A percentile compares a stretch with the other conserved stretches of the same genome.
phyloP scores from a whole-genome alignment of 2,113 vertebrate species.

The Oncorhynchus masou region DNA sequence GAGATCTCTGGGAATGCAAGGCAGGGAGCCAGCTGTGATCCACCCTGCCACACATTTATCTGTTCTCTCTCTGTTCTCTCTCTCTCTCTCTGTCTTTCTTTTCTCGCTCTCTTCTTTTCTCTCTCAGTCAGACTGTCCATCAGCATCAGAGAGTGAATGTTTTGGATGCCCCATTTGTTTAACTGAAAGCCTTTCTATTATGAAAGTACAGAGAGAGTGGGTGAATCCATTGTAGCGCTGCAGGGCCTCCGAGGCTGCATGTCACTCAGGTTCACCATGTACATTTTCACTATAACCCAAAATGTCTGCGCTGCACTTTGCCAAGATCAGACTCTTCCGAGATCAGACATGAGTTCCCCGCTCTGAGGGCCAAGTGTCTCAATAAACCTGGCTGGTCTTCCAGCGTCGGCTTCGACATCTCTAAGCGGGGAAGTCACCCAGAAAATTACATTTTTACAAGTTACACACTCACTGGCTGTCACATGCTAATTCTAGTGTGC shows the following conservation, averaged over 20 bases:
- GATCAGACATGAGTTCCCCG: not conserved
- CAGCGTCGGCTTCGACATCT: constrained; percentile 12
- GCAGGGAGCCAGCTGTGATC: constrained; percentile 51
- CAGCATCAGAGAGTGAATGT: constrained; percentile 12
- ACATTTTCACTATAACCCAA: not conserved
- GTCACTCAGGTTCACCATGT: not conserved
- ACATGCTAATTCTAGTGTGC: constrained; percentile 40
- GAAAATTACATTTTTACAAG: constrained; percentile 54
- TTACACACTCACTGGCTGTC: constrained; percentile 21
- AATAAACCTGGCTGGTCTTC: not conserved
- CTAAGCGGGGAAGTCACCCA: constrained; percentile 43
- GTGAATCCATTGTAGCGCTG: not conserved
- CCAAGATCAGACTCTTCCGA: not conserved
- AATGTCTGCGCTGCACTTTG: constrained; percentile 7
- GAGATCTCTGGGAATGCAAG: constrained; percentile 40
- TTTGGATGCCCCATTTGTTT: constrained; percentile 10
- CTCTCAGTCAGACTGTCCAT: not conserved
- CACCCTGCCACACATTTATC: constrained; percentile 34
- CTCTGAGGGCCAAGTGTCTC: not conserved
- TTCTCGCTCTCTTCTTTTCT: not conserved
- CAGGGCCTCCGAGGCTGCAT: not conserved
- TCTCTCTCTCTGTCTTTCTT: not conserved
- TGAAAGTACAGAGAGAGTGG: not conserved
- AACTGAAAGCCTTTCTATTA: constrained; percentile 3
- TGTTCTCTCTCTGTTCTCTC: not conserved